Conservation (phyloP, 2,113 vertebrate genomes). For the Ageneiosus marmoratus region DNA sequence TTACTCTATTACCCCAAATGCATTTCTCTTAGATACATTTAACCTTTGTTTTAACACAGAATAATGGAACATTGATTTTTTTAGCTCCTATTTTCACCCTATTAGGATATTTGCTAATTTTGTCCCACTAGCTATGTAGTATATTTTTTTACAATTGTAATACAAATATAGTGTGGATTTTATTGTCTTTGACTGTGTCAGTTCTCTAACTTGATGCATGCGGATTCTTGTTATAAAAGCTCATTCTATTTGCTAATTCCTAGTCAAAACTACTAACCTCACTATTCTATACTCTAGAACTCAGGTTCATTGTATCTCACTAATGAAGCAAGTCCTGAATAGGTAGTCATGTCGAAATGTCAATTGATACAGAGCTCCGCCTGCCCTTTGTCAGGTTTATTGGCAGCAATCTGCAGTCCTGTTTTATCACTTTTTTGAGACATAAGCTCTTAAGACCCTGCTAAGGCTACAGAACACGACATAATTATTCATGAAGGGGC, state of each 20-base stretch:
- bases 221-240: background rate
- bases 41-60: background rate
- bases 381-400: slow-evolving; percentile 48
- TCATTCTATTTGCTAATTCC: background rate
- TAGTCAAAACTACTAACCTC: slow-evolving; percentile 11
- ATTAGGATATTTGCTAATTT: background rate
- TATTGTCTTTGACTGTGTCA: background rate
- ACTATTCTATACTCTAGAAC: slow-evolving; percentile 2
- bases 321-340: slow-evolving; percentile 22
- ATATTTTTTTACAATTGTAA: no score
- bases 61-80: background rate
- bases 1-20: background rate
- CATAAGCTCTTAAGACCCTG: slow-evolving; percentile 50
- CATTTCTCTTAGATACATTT: background rate
- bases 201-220: background rate
- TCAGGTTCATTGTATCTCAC: background rate
- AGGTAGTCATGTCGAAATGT: slow-evolving; percentile 42
- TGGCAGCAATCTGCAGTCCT: slow-evolving; percentile 31
- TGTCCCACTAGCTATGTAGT: background rate
- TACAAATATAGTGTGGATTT: no score
- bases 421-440: slow-evolving; percentile 48
- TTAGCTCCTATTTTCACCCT: background rate
- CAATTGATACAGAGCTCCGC: slow-evolving; percentile 43
- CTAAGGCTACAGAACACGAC: slow-evolving; percentile 43
- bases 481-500: slow-evolving; percentile 57